Base-by-base conservation (phyloP, 2,888 invertebrate genomes). In the Aplocera efformata region DNA sequence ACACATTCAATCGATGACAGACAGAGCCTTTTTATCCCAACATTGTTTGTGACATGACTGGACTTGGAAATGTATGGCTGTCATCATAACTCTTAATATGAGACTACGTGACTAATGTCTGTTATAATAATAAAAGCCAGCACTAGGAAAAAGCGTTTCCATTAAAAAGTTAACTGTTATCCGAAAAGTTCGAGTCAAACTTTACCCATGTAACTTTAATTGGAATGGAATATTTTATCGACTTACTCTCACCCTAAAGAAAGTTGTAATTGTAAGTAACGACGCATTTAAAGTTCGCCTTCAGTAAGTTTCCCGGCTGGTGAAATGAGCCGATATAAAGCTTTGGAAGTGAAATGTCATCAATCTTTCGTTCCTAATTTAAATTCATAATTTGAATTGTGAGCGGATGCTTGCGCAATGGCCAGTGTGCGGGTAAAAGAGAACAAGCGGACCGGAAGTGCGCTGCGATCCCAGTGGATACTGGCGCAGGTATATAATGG, bases 381-480 rank as follows among this genome's bases (percentile, higher is more conserved):
- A 64, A 53, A 59, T 60, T 60, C 64, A 63, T 67, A 63, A 63
- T 54, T 54, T 49, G 50, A 60, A 64, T 72, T 68, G 63, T 63
- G 60, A 67, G 63, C 78, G 82, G 82, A 84, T 68, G 76, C 35
- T 82, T 80, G 71, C 69, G 75, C 63, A 79, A 77, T 60, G 54
- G 57, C 38, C 45, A 42, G 38, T 58, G 54, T 48, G 52, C 46
- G 67, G 70, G 72, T 68, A 72, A 63, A 67, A 65, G 58, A 67
- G 58, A 69, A 59, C 53, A 71, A 79, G 59, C 67, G 70, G 75
- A 71, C 74, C 79, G 82, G 84, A 84, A 80, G 74, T 59, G 47
- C 55, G 58, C 74, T 59, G 47, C 55, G 58, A 56, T 57, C 60
- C 62, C 60, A 58, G 52, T 48, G 56, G 59, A 36, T 44, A 42